phyloP scores from a whole-genome alignment of 2,113 vertebrate genomes.

The Chamaea fasciata region DNA sequence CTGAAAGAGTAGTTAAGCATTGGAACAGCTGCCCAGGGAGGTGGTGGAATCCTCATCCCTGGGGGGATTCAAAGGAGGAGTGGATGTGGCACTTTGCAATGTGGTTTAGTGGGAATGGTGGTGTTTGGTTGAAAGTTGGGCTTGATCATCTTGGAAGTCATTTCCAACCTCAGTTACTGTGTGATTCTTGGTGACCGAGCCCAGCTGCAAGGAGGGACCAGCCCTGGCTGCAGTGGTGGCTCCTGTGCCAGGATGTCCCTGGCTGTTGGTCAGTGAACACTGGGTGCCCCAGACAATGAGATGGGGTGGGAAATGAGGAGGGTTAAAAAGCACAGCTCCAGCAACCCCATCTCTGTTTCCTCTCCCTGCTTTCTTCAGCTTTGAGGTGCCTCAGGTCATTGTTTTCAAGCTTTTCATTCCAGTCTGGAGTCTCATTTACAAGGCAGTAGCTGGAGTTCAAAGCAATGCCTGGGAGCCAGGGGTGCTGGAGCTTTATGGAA shows the following conservation, averaged over 20 bases:
- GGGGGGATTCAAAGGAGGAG: rapidly evolving
- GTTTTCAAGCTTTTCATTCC: slow-evolving; percentile 21
- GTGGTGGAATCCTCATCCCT: background rate
- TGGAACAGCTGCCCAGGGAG: background rate
- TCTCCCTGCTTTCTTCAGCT: background rate
- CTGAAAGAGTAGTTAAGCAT: background rate
- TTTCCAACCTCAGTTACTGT: background rate
- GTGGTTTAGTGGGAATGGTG: background rate
- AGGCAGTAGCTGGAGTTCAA: slow-evolving; percentile 39
- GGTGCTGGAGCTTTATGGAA: background rate
- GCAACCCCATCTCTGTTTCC: background rate
- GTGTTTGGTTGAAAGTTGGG: background rate
- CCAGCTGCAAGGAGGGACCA: background rate
- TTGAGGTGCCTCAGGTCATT: background rate
- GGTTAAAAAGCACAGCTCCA: background rate
- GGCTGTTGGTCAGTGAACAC: background rate
- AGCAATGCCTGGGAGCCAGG: slow-evolving; percentile 8
- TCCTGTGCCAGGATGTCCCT: background rate
- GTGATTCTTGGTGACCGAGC: background rate
- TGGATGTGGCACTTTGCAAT: background rate
- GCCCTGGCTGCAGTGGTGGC: background rate
- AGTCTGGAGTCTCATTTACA: slow-evolving; percentile 21
- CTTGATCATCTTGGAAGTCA: background rate
- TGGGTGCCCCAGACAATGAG: background rate
- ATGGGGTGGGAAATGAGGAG: background rate